These are phyloP conservation scores for Drosophila azteca DNA, from an alignment of 1,140 invertebrate species.

Conservation along the genomic window DNA sequence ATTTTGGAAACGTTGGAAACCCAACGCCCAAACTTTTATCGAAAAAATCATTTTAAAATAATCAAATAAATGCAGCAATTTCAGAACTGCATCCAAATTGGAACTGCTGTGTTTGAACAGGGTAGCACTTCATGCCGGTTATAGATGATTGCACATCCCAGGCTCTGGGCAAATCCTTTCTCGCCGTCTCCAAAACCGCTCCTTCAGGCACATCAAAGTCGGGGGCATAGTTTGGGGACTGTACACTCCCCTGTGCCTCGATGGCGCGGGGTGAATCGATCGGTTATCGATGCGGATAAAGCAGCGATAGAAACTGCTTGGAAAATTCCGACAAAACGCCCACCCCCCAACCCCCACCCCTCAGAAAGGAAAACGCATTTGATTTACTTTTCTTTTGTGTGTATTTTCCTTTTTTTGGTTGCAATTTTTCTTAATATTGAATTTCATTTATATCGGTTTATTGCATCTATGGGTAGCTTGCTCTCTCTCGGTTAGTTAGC, in stretches of 20 bases:
- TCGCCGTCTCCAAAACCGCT: neutral
- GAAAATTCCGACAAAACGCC: constrained; percentile 6
- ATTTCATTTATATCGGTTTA: constrained; percentile 38
- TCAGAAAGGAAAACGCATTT: constrained; percentile 23
- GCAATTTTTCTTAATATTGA: constrained; percentile 46
- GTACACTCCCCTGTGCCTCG: too few relatives aligned
- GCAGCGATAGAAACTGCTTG: neutral
- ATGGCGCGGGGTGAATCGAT: neutral
- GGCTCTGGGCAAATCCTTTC: neutral
- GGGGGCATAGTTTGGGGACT: too few relatives aligned
- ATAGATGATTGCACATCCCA: constrained; percentile 1
- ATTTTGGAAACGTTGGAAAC: too few relatives aligned
- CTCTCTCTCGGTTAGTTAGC: neutral
- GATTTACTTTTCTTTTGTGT: constrained; percentile 51
- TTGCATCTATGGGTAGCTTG: constrained; percentile 9
- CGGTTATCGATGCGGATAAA: neutral
- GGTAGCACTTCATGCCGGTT: constrained; percentile 20
- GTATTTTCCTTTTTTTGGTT: constrained; percentile 42
- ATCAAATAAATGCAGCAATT: too few relatives aligned
- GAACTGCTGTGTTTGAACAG: neutral
- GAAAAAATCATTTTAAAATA: too few relatives aligned
- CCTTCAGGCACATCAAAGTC: constrained; percentile 4
- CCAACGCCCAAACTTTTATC: too few relatives aligned
- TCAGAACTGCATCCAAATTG: too few relatives aligned
- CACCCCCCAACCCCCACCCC: neutral